Base-by-base conservation (phyloP, 2,113 vertebrate genomes). In the Syngnathus scovelli region DNA sequence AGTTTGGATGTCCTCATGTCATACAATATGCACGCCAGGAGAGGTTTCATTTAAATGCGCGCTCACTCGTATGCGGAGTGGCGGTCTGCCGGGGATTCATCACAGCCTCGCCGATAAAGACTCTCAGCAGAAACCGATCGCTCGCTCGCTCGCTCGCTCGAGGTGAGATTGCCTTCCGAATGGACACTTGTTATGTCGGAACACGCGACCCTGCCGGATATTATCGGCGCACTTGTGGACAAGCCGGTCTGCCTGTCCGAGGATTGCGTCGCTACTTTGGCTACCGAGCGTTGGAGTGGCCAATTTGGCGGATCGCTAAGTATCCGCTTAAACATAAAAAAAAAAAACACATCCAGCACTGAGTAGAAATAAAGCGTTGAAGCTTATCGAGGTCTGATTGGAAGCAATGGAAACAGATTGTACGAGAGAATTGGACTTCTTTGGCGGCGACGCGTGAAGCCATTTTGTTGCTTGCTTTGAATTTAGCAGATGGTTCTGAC, bases 111-210 rank as follows among this genome's bases (percentile, higher is more conserved):
- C 83, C 80, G 86, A 87, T 88, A 84, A 85, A 83, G 86, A 85
- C 83, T 77, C 74, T 81, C 78, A 83, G 86, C 86, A 83, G 86
- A 85, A 72, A 67, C 77, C 77, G 82, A 84, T 84, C 77, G 71
- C 83, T 88, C 87, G 86, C 85, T n/a, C n/a, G n/a, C n/a, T 88
- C 81, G 79, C 83, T 88, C 87, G 86, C 85, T 88, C 81, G 79
- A 88, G 88, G 80, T 85, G 83, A 87, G 86, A 90, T 88, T 89
- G 87, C 82, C 80, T 87, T 56, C 62, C 80, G 81, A 81, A 85
- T 85, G 84, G 86, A 90, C 86, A 87, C 86, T 90, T 88, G 87
- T 88, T 89, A 87, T 79, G 76, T 77, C 83, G 87, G 87, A 87
- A 88, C 83, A 82, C 87, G 86, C 83, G 86, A 82, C 77, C 72